Evolutionary conservation across 2,113 vertebrate species (phyloP), one percentile per base, ranked within the genome.

Genomic region (Tyrannus savana): DNA sequence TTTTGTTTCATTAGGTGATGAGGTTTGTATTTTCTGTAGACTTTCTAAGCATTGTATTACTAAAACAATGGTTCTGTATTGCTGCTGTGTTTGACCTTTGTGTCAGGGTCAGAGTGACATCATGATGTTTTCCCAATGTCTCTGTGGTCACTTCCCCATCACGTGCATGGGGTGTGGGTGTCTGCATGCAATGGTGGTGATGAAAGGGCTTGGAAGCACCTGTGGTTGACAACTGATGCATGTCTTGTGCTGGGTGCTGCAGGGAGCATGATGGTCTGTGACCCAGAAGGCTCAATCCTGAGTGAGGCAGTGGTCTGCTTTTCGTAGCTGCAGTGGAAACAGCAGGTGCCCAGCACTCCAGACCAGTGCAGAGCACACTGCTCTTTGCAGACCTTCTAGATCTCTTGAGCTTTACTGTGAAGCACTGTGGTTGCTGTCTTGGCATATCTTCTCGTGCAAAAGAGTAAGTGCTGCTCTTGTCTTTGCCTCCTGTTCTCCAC

Each of bases 101-200:
- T 58, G 35, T 86, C 39, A 39, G 60, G 11, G 33, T 67, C 9
- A 31, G 52, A 72, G 14, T 92, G 59, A 9, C 23, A n/a, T 39
- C 8, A 15, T 33, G 85, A 33, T 4, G 0, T 49, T 79, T 64
- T 39, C 23, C 3, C 41, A 19, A 17, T 14, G 42, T 42, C 39
- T 47, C 22, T 21, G 14, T 37, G 41, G 12, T 63, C 62, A 22
- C 10, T 23, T 84, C 35, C 39, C 35, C 11, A 2, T 35, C 0
- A 2, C 0, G 0, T 1, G 6, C 33, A 12, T 4, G 7, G 25
- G 27, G 41, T 7, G 35, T 7, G 10, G 21, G 27, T 14, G 3
- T 59, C 33, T 82, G 21, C 39, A 6, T 5, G 27, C 31, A n/a
- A 0, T 53, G 47, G 22, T 55, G 62, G 39, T 52, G 53, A 85